Evolutionary conservation across 2,797 vertebrate genomes (phyloP), one percentile per base, ranked within the genome.

Genomic region (Dromococcyx pavoninus): DNA sequence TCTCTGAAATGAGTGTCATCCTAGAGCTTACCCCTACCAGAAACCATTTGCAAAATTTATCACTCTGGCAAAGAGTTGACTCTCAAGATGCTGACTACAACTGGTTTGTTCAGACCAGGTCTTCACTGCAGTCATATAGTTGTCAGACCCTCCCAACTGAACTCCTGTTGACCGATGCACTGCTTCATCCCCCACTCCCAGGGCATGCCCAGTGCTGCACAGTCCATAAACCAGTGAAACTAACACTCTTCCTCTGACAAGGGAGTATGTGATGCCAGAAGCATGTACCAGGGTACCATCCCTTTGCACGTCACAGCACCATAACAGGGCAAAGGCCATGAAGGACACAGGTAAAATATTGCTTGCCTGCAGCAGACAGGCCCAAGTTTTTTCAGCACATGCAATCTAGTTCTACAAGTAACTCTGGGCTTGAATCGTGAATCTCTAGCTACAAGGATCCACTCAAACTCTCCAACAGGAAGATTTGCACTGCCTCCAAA

Each of bases 251-350:
- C 58, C 62, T 81, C 44, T n/a, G 27, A 69, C 35, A 86, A 50
- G 16, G 18, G 25, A 81, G 11, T 6, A n/a, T 2, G 13, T 12
- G 37, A 71, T 51, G 50, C 15, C 56, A 35, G 62, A 88, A 88
- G n/a, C 33, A 11, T 8, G 0, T 13, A 17, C 0, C 0, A 5
- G 33, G 11, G 22, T 53, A 48, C 30, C 27, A 67, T 23, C 39
- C 33, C 25, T 86, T 51, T 72, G 46, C 21, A 22, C 6, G 23
- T 30, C 57, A 67, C n/a, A 73, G 60, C 33, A 66, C 27, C 37
- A 43, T 3, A 53, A 57, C 60, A 89, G 21, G 53, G n/a, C n/a
- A 82, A 91, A 74, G 18, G 23, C 61, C 46, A 32, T 1, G 5
- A 1, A 69, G 22, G 30, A 79, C 28, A 56, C 1, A 10, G 28